A percentile compares a stretch with the other conserved stretches of the same genome.
These are phyloP conservation scores for Drosophila parthenogenetica DNA, from an alignment of 2,888 invertebrate species.

Conservation along the genomic window DNA sequence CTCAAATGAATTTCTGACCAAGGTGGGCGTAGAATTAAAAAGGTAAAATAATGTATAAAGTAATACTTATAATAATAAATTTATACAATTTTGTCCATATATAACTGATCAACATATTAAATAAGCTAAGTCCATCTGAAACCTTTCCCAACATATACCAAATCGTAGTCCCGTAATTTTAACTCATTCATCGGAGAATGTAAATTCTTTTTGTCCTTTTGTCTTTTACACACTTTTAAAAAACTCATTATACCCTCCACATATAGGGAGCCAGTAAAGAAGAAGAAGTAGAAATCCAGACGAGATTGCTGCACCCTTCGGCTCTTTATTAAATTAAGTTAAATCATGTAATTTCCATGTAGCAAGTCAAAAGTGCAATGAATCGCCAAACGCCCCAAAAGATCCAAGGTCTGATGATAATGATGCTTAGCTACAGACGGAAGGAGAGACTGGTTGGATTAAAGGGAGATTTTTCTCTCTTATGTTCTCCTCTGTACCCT, in stretches of 20 bases:
- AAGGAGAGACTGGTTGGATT: not conserved
- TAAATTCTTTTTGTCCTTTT: not conserved
- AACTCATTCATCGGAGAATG: too few species aligned
- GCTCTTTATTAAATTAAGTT: slow-evolving; percentile 81
- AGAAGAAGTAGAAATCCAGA: slow-evolving; percentile 15
- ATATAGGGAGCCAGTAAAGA: slow-evolving; percentile 15
- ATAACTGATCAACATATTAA: too few species aligned
- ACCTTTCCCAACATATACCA: too few species aligned
- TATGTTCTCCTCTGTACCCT: slow-evolving; percentile 28
- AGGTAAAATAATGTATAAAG: too few species aligned
- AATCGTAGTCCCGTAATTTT: too few species aligned
- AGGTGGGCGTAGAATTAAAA: too few species aligned
- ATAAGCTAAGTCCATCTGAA: too few species aligned
- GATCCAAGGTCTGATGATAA: slow-evolving; percentile 44
- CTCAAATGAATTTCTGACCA: too few species aligned
- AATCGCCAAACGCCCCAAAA: slow-evolving; percentile 51
- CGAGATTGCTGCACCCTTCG: slow-evolving; percentile 60
- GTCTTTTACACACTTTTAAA: not conserved
- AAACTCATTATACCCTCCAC: not conserved
- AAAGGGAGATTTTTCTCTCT: not conserved
- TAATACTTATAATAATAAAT: too few species aligned
- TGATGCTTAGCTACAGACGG: slow-evolving; percentile 23
- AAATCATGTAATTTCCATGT: slow-evolving; percentile 80
- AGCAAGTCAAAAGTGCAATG: slow-evolving; percentile 79
- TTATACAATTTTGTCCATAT: too few species aligned